These are phyloP conservation scores for Epizoanthus scotinus DNA, from an alignment of 92 coral and sea anemone species.

Conservation along the genomic window DNA sequence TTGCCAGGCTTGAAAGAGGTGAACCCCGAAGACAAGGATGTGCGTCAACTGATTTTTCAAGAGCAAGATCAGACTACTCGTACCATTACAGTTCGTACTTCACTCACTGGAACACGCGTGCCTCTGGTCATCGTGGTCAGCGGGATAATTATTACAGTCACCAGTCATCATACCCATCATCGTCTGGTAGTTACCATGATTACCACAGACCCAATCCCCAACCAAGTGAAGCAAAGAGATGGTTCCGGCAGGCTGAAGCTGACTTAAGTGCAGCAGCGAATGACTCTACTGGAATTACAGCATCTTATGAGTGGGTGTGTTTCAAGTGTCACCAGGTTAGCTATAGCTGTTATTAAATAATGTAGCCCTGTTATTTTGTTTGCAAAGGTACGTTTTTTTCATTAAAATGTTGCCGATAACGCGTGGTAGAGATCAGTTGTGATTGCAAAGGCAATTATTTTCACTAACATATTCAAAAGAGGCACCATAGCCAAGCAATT, in stretches of 20 bases:
- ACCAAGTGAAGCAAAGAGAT: conserved; percentile 73
- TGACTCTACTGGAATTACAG: conserved; percentile 10
- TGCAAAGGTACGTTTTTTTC: background rate
- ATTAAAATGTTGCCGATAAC: background rate
- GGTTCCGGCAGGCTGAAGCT: conserved; percentile 79
- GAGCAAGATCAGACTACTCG: background rate
- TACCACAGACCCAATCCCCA: conserved; percentile 62
- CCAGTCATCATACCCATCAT: conserved; percentile 29
- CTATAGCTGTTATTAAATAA: background rate
- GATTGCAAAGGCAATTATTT: too few relatives aligned
- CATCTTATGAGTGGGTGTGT: conserved; percentile 74
- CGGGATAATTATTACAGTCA: conserved; percentile 35
- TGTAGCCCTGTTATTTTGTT: background rate
- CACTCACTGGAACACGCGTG: conserved; percentile 49
- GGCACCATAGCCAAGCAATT: background rate
- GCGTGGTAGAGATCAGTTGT: too few relatives aligned
- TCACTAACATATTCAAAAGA: background rate
- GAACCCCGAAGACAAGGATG: background rate
- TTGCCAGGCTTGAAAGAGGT: conserved; percentile 57
- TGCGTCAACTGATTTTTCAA: background rate
- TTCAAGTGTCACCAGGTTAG: conserved; percentile 84
- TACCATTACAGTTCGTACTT: conserved; percentile 38
- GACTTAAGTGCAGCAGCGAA: conserved; percentile 62
- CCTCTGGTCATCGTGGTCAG: conserved; percentile 37
- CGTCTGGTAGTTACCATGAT: conserved; percentile 4